A percentile compares a stretch with the other conserved stretches of the same genome.
These are phyloP conservation scores for Pentamera pediparva DNA, from an alignment of 53 echinoderm and acorn worm genomes.

Conservation along the genomic window DNA sequence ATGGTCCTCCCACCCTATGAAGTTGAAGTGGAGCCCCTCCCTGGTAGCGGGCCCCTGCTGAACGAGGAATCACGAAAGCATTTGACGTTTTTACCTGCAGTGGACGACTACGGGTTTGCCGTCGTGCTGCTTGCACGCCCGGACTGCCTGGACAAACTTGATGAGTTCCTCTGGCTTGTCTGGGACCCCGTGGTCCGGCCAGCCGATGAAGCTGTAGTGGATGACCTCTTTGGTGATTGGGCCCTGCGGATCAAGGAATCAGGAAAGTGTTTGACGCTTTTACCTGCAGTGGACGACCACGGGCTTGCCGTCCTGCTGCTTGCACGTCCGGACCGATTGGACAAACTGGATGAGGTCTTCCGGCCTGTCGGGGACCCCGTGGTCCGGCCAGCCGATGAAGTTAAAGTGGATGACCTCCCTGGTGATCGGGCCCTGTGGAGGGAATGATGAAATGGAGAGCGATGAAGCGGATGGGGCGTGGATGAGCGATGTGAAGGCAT, in stretches of 20 bases:
- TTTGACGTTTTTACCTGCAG: conserved; percentile 48
- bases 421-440: conserved; percentile 9
- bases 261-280: no score
- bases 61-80: not conserved
- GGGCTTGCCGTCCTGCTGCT: conserved; percentile 17
- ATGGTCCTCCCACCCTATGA: conserved; percentile 51
- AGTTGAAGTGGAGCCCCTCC: conserved; percentile 28
- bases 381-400: conserved; percentile 63
- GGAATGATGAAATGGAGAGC: no score
- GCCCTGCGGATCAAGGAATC: no score
- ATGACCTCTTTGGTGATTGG: conserved; percentile 7
- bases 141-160: conserved; percentile 48
- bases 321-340: conserved; percentile 25
- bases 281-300: conserved; percentile 58
- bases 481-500: not conserved
- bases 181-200: conserved; percentile 72
- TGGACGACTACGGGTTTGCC: conserved; percentile 38
- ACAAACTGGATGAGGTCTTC: conserved; percentile 52
- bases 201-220: conserved; percentile 48
- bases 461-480: not conserved
- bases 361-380: conserved; percentile 50
- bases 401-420: conserved; percentile 41
- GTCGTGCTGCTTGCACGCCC: conserved; percentile 6
- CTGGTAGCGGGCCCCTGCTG: not conserved
- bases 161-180: conserved; percentile 35